phyloP scores from a whole-genome alignment of 2,888 invertebrate genomes.

The Orchesellides sinensis region DNA sequence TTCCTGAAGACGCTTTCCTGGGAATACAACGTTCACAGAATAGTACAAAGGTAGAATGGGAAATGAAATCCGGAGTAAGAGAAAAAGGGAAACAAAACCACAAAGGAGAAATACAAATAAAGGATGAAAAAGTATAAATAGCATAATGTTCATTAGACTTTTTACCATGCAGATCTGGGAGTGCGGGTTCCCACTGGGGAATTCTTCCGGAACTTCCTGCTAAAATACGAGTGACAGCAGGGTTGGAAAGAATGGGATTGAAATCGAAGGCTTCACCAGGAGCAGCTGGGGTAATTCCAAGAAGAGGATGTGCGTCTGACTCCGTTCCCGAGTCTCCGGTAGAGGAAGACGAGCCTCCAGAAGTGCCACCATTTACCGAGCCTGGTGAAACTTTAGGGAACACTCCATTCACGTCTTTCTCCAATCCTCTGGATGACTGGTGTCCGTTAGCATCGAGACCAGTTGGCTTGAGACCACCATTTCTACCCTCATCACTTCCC shows the following conservation, averaged over 20 bases:
- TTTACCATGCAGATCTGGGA: slow-evolving; percentile 75
- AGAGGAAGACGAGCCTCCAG: slow-evolving; percentile 52
- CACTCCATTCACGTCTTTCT: slow-evolving; percentile 83
- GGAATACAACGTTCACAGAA: no score
- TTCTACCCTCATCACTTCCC: slow-evolving; percentile 66
- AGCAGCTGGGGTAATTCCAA: slow-evolving; percentile 75
- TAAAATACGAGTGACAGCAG: slow-evolving; percentile 89
- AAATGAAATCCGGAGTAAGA: slow-evolving; percentile 24
- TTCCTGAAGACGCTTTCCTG: no score
- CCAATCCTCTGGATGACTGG: slow-evolving; percentile 76
- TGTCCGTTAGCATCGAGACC: slow-evolving; percentile 67
- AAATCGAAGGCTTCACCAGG: slow-evolving; percentile 79
- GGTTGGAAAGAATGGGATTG: slow-evolving; percentile 85
- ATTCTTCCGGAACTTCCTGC: slow-evolving; percentile 87
- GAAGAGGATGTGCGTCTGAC: slow-evolving; percentile 75
- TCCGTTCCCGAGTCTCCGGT: slow-evolving; percentile 64
- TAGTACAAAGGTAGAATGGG: slow-evolving; percentile 27
- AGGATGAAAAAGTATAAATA: background rate
- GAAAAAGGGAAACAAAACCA: background rate
- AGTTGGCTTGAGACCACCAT: slow-evolving; percentile 65
- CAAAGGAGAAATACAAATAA: background rate
- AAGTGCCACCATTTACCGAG: slow-evolving; percentile 47
- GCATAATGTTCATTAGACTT: slow-evolving; percentile 59
- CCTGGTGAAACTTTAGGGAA: slow-evolving; percentile 81
- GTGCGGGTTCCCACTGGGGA: slow-evolving; percentile 75